Conservation (phyloP, 2,888 invertebrate species). For the Tenthredo distinguenda region DNA sequence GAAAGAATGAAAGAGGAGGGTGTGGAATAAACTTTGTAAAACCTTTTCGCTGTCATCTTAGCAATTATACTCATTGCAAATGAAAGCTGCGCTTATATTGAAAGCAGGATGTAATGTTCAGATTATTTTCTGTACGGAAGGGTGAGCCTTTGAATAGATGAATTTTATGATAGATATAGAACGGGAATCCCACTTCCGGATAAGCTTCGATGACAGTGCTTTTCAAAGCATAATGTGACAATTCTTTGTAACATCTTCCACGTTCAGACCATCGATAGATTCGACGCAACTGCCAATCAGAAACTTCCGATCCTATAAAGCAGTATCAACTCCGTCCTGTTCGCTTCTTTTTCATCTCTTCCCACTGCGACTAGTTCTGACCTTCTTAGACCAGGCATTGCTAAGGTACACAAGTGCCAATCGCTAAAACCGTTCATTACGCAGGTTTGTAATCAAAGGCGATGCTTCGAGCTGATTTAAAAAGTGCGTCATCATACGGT, state of each 20-base stretch:
- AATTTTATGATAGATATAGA: neutral
- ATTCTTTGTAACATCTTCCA: neutral
- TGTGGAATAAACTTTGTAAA: no score
- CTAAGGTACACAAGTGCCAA: neutral
- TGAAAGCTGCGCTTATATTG: no score
- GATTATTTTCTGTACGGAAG: no score
- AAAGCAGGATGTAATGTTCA: no score
- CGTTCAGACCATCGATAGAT: neutral
- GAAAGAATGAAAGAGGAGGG: no score
- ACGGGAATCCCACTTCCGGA: neutral
- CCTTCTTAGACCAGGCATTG: neutral
- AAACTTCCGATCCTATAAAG: neutral
- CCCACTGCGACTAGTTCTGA: neutral
- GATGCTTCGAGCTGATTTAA: neutral
- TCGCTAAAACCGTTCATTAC: neutral
- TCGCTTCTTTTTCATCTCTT: neutral
- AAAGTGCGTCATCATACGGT: neutral
- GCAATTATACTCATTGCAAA: no score
- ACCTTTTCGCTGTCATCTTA: no score
- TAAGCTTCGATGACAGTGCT: neutral
- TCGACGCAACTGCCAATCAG: neutral
- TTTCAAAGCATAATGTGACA: neutral
- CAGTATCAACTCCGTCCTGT: neutral
- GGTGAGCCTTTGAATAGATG: no score
- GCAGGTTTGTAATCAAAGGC: neutral